Conservation (phyloP, 2,113 vertebrate genomes). For the Ophiodon elongatus region DNA sequence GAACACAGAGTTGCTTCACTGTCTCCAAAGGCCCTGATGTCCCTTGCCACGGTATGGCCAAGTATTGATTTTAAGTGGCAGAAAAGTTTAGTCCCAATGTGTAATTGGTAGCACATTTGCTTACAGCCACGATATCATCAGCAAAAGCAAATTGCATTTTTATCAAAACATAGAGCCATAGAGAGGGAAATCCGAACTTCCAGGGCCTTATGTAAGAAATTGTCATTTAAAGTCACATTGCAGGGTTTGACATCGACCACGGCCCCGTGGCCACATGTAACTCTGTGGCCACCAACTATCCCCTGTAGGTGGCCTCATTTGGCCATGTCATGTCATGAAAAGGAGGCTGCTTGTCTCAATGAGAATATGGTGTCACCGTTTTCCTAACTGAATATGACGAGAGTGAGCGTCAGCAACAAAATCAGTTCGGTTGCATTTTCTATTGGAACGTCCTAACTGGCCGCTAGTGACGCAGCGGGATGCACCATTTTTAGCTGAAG, state of each 20-base stretch:
- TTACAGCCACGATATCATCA: background rate
- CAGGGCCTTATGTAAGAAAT: background rate
- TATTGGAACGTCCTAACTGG: too few species aligned
- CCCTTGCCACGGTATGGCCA: background rate
- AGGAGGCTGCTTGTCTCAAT: background rate
- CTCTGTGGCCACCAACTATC: background rate
- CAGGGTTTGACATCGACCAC: background rate
- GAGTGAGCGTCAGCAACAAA: too few species aligned
- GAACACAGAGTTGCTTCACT: constrained; percentile 27
- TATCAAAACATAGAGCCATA: background rate
- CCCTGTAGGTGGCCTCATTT: background rate
- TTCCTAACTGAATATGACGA: background rate
- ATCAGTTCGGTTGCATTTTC: too few species aligned
- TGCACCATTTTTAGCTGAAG: too few species aligned
- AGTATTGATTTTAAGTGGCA: constrained; percentile 45
- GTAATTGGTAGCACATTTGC: background rate
- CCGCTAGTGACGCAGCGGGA: too few species aligned
- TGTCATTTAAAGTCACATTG: background rate
- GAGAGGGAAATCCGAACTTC: background rate
- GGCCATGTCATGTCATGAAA: background rate
- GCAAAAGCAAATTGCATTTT: background rate
- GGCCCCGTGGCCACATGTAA: background rate
- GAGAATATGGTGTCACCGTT: background rate
- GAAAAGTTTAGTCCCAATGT: constrained; percentile 12
- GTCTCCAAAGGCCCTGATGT: constrained; percentile 30